Evolutionary conservation across 2,797 vertebrate genomes (phyloP).

Genomic region (Cuniculus paca): DNA sequence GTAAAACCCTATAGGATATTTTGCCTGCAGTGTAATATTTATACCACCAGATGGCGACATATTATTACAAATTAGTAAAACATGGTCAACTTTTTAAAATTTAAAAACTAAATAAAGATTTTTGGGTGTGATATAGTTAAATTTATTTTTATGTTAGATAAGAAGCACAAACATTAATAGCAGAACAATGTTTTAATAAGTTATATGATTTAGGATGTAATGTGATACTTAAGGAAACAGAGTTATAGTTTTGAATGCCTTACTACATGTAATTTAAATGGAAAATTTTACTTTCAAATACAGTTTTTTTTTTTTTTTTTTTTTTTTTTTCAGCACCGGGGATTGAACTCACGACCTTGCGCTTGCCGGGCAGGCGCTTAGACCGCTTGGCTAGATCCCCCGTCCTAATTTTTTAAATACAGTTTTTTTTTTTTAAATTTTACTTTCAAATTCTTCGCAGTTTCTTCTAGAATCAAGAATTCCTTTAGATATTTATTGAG

Average conservation of each 20-base stretch:
- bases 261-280: neutral
- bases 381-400: too few relatives aligned
- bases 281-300: neutral
- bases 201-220: neutral
- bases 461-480: neutral
- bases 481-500: neutral
- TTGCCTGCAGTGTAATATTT: conserved; percentile 46
- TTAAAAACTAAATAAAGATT: neutral
- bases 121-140: neutral
- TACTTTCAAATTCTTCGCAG: neutral
- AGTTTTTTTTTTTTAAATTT: too few relatives aligned
- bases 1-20: neutral
- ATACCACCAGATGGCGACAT: conserved; percentile 56
- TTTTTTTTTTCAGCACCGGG: too few relatives aligned
- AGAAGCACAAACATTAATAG: neutral
- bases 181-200: neutral
- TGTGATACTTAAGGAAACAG: neutral
- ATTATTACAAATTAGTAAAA: conserved; percentile 43
- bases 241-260: neutral
- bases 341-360: too few relatives aligned
- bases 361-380: too few relatives aligned
- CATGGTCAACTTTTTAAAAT: neutral
- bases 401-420: too few relatives aligned
- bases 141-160: neutral
- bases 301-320: too few relatives aligned